These are phyloP conservation scores for Limnodromus scolopaceus DNA, from an alignment of 2,797 vertebrate species.

Conservation along the genomic window DNA sequence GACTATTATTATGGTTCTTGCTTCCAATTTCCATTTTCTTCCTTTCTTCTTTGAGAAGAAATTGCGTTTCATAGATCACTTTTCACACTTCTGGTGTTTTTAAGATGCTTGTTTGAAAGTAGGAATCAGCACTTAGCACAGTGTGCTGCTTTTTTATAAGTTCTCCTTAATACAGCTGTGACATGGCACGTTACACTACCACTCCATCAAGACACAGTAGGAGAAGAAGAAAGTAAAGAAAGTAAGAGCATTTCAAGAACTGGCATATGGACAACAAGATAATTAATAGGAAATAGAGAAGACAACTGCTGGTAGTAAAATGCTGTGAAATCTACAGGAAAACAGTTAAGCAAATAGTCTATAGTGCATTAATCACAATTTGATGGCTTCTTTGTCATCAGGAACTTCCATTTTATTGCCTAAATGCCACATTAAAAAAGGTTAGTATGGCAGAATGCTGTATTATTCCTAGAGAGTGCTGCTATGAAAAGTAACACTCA, in stretches of 20 bases:
- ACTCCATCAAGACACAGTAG: slow-evolving; percentile 54
- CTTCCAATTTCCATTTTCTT: background rate
- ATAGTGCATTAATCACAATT: slow-evolving; percentile 40
- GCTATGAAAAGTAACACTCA: background rate
- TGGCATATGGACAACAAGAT: slow-evolving; percentile 27
- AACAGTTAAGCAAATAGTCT: slow-evolving; percentile 49
- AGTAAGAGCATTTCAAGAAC: slow-evolving; percentile 37
- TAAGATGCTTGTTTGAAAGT: background rate
- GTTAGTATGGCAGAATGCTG: background rate
- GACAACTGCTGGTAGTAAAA: slow-evolving; percentile 52
- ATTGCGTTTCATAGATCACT: background rate
- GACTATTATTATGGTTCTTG: background rate
- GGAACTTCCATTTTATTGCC: background rate
- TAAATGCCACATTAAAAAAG: background rate
- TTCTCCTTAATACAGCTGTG: slow-evolving; percentile 24
- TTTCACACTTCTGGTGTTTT: background rate
- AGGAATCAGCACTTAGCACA: slow-evolving; percentile 23
- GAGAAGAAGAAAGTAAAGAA: slow-evolving; percentile 38
- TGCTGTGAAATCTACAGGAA: slow-evolving; percentile 52
- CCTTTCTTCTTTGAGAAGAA: background rate
- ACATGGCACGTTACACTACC: background rate
- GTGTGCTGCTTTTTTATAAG: slow-evolving; percentile 30
- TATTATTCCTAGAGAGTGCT: background rate
- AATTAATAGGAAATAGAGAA: slow-evolving; percentile 46
- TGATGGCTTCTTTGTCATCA: slow-evolving; percentile 37